A percentile compares a stretch with the other conserved stretches of the same genome.
These are phyloP conservation scores for Hesperia comma DNA, from an alignment of 2,888 invertebrate species.

Conservation along the genomic window DNA sequence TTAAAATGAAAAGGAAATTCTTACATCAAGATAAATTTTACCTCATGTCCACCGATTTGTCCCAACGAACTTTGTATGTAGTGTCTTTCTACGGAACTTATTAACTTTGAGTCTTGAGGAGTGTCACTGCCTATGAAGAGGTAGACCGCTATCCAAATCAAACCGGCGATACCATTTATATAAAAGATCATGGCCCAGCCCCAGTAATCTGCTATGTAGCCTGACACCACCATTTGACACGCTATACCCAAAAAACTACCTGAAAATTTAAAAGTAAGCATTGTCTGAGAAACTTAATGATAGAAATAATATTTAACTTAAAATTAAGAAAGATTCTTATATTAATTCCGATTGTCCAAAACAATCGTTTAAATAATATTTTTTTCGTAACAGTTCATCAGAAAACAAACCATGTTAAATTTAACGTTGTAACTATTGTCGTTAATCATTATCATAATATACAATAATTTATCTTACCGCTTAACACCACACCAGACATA, in stretches of 20 bases:
- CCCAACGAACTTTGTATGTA: slow-evolving; percentile 85
- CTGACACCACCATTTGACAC: slow-evolving; percentile 79
- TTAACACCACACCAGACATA: slow-evolving; percentile 66
- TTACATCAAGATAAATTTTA: slow-evolving; percentile 10
- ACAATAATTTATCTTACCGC: too few relatives aligned
- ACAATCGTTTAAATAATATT: too few relatives aligned
- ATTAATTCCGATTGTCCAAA: too few relatives aligned
- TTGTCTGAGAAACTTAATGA: too few relatives aligned
- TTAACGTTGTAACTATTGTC: too few relatives aligned
- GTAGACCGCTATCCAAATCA: slow-evolving; percentile 82
- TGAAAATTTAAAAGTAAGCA: slow-evolving; percentile 39
- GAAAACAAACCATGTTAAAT: too few relatives aligned
- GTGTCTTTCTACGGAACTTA: slow-evolving; percentile 85
- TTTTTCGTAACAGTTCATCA: too few relatives aligned
- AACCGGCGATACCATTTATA: slow-evolving; percentile 79
- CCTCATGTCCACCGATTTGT: slow-evolving; percentile 63
- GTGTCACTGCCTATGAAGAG: slow-evolving; percentile 85
- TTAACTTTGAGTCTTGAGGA: slow-evolving; percentile 83
- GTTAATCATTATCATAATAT: too few relatives aligned
- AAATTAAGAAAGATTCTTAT: neutral
- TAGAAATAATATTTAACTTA: too few relatives aligned
- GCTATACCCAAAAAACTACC: slow-evolving; percentile 85
- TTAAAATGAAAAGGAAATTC: too few relatives aligned
- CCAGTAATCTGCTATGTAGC: slow-evolving; percentile 64
- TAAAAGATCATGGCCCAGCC: slow-evolving; percentile 90